Evolutionary conservation across 1,140 invertebrate species (phyloP).

Genomic region (Zaprionus capensis): DNA sequence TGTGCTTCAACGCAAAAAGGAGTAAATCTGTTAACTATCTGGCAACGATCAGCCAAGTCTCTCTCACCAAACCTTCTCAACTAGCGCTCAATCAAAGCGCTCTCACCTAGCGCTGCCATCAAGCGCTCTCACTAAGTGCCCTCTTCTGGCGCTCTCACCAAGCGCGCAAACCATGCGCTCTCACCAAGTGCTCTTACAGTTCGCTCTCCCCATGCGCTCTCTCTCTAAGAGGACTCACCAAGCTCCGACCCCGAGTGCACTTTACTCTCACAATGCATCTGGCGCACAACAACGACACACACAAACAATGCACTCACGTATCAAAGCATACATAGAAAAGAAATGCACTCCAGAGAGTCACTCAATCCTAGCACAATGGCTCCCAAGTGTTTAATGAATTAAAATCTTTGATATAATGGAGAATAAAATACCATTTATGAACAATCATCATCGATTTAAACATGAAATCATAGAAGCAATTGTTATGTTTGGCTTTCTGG

Average conservation of each 20-base stretch:
- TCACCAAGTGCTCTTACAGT: too few relatives aligned
- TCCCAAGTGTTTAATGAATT: background rate
- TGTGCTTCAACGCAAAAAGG: background rate
- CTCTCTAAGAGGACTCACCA: too few relatives aligned
- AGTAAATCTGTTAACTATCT: background rate
- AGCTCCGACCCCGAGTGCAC: too few relatives aligned
- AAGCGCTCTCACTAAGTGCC: background rate
- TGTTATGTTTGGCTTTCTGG: background rate
- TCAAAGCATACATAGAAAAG: too few relatives aligned
- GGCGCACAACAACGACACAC: too few relatives aligned
- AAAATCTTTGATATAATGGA: background rate
- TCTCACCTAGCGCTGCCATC: background rate
- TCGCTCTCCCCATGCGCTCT: too few relatives aligned
- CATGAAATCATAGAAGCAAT: conserved; percentile 18
- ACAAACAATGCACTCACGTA: too few relatives aligned
- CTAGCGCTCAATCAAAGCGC: background rate
- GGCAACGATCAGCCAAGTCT: background rate
- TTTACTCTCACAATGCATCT: too few relatives aligned
- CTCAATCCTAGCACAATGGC: background rate
- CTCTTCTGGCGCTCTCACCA: background rate
- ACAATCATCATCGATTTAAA: conserved; percentile 55
- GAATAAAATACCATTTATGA: conserved; percentile 47
- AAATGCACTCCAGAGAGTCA: too few relatives aligned
- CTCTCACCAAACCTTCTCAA: background rate
- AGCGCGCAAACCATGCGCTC: background rate